phyloP scores from a whole-genome alignment of 2,888 invertebrate species.

The Luffia ferchaultella region DNA sequence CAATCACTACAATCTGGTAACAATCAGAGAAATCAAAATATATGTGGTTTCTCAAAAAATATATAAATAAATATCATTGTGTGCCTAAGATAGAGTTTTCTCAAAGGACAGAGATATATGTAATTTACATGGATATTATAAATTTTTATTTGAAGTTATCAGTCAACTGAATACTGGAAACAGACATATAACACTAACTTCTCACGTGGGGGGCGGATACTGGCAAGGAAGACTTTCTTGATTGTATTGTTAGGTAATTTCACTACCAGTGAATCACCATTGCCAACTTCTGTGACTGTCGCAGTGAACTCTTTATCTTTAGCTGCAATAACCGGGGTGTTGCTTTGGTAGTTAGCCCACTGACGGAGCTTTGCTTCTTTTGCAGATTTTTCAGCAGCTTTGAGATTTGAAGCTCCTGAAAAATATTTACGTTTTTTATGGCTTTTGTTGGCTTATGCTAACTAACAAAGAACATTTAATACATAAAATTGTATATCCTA shows the following conservation, averaged over 20 bases:
- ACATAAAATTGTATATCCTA: too few species aligned
- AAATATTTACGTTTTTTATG: background rate
- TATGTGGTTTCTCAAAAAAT: too few species aligned
- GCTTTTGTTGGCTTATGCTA: too few species aligned
- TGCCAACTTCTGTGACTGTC: slow-evolving; percentile 88
- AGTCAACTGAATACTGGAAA: too few species aligned
- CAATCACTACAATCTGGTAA: too few species aligned
- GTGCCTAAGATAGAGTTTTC: too few species aligned
- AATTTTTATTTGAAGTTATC: too few species aligned
- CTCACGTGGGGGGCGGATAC: slow-evolving; percentile 93
- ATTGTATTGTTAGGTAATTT: slow-evolving; percentile 78
- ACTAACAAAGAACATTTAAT: too few species aligned
- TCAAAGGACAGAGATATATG: too few species aligned
- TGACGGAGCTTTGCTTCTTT: slow-evolving; percentile 88
- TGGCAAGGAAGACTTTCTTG: slow-evolving; percentile 95
- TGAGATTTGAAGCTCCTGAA: slow-evolving; percentile 77
- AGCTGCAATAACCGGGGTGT: slow-evolving; percentile 73
- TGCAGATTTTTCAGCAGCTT: slow-evolving; percentile 85
- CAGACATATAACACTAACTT: slow-evolving; percentile 49
- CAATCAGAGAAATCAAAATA: too few species aligned
- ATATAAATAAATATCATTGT: too few species aligned
- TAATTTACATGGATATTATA: too few species aligned
- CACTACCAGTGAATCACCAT: slow-evolving; percentile 92
- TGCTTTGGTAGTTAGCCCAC: slow-evolving; percentile 92
- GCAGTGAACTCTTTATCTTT: slow-evolving; percentile 86